Percentiles rank a stretch among this genome's conserved stretches.
These are phyloP conservation scores for Diplazon laetatorius DNA, from an alignment of 2,888 invertebrate species.

Conservation along the genomic window DNA sequence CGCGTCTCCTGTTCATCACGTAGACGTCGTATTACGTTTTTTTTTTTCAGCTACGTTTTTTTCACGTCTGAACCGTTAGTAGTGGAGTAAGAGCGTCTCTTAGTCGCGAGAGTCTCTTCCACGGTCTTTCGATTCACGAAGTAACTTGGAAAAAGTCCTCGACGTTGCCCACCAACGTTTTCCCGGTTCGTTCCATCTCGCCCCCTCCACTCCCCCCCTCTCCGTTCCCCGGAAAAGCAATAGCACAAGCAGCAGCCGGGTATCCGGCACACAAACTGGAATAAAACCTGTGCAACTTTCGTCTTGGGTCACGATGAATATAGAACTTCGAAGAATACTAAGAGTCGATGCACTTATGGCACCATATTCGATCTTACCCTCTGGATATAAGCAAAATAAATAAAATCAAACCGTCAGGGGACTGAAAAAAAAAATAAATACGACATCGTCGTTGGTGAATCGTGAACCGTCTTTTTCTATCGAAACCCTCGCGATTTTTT, in stretches of 20 bases:
- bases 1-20: slow-evolving; percentile 54
- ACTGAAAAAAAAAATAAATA: slow-evolving; percentile 37
- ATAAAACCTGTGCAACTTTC: slow-evolving; percentile 53
- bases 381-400: slow-evolving; percentile 53
- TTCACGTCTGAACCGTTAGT: slow-evolving; percentile 10
- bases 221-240: not conserved
- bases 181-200: slow-evolving; percentile 41
- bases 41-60: slow-evolving; percentile 37
- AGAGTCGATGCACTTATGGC: slow-evolving; percentile 47
- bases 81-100: slow-evolving; percentile 33
- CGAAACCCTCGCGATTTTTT: slow-evolving; percentile 30
- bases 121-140: slow-evolving; percentile 44
- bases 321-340: slow-evolving; percentile 49
- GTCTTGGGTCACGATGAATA: slow-evolving; percentile 35
- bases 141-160: slow-evolving; percentile 45
- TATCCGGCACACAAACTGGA: slow-evolving; percentile 37
- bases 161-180: slow-evolving; percentile 32
- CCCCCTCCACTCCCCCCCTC: slow-evolving; percentile 2
- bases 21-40: slow-evolving; percentile 47
- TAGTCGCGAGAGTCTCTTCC: slow-evolving; percentile 31
- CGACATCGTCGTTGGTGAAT: slow-evolving; percentile 31
- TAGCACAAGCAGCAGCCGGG: slow-evolving; percentile 5
- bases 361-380: slow-evolving; percentile 26
- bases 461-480: slow-evolving; percentile 18
- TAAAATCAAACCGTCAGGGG: slow-evolving; percentile 1